phyloP scores from a whole-genome alignment of 2,113 vertebrate species.

The Turnix velox region DNA sequence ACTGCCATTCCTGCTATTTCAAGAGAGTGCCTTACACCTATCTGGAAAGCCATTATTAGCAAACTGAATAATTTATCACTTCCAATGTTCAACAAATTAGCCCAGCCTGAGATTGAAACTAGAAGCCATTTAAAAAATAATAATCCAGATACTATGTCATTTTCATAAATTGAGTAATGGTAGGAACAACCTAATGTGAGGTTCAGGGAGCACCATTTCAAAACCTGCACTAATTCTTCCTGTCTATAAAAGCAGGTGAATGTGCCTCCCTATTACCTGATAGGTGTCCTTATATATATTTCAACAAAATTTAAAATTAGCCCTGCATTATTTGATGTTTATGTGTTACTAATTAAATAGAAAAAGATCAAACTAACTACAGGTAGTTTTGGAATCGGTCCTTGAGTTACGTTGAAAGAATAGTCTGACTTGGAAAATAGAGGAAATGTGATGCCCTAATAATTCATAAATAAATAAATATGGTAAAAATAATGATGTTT shows the following conservation, averaged over 20 bases:
- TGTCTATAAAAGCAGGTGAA: not conserved
- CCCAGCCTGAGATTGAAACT: not conserved
- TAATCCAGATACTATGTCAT: not conserved
- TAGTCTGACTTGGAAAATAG: not conserved
- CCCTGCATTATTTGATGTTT: not conserved
- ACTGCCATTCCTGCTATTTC: not conserved
- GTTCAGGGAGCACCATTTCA: not conserved
- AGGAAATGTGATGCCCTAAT: not conserved
- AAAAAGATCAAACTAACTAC: not conserved
- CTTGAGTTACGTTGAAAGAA: not conserved
- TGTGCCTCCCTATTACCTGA: not conserved
- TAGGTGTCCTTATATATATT: not conserved
- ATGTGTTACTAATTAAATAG: not conserved
- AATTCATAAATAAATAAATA: not conserved
- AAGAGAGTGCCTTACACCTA: not conserved
- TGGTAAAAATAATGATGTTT: not conserved
- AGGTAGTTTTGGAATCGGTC: not conserved
- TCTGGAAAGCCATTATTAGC: conserved; percentile 1
- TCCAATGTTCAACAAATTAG: conserved; percentile 1
- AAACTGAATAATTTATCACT: conserved; percentile 6
- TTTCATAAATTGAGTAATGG: not conserved
- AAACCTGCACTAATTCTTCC: not conserved
- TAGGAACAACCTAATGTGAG: not conserved
- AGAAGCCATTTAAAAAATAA: not conserved
- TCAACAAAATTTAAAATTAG: not conserved